Conservation (phyloP, 2,113 vertebrate species). For the Myiozetetes cayanensis region DNA sequence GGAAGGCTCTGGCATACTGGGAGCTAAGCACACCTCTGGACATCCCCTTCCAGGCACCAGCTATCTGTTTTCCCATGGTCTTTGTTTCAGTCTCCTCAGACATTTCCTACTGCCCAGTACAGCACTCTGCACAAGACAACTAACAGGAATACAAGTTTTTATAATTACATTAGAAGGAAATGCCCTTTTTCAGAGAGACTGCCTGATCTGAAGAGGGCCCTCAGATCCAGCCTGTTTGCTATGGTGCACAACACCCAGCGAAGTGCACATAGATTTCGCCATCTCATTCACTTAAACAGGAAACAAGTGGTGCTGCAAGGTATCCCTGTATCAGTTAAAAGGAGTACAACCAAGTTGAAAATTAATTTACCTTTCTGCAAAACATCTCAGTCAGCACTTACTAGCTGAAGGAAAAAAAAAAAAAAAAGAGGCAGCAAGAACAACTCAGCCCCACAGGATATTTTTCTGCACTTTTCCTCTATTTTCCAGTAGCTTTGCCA, state of each 20-base stretch:
- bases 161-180: not conserved
- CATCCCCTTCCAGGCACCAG: not conserved
- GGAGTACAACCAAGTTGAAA: not conserved
- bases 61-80: not conserved
- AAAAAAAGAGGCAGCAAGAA: not conserved
- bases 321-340: not conserved
- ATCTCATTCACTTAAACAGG: not conserved
- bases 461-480: slow-evolving; percentile 8
- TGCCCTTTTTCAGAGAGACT: not conserved
- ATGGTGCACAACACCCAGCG: not conserved
- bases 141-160: not conserved
- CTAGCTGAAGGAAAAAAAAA: not conserved
- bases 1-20: not conserved
- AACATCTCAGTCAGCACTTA: slow-evolving; percentile 12
- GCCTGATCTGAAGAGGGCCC: not conserved
- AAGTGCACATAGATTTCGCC: accelerated
- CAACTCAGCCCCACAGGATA: not conserved
- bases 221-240: not conserved
- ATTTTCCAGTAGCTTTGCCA: slow-evolving; percentile 42
- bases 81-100: not conserved
- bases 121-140: not conserved
- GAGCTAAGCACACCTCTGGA: not conserved
- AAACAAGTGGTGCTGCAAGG: not conserved
- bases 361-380: slow-evolving; percentile 4
- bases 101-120: accelerated